phyloP scores from a whole-genome alignment of 2,888 invertebrate genomes.

The Elmis aenea region DNA sequence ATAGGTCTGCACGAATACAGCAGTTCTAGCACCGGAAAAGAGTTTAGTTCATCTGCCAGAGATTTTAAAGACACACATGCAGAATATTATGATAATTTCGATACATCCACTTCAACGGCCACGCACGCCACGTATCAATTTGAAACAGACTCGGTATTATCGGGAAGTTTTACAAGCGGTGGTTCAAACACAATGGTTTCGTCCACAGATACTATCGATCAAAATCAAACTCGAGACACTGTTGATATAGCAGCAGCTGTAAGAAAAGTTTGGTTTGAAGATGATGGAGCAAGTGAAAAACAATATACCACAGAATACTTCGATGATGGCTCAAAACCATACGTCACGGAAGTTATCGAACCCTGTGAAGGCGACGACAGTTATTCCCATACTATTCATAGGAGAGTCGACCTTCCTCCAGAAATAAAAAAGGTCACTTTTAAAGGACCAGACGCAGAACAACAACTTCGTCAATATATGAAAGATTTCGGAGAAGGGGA shows the following conservation, averaged over 20 bases:
- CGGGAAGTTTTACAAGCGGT: conserved; percentile 77
- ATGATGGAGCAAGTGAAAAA: conserved; percentile 34
- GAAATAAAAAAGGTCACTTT: conserved; percentile 52
- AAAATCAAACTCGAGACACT: conserved; percentile 50
- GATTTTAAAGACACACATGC: conserved; percentile 28
- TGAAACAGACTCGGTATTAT: conserved; percentile 80
- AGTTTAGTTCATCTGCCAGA: conserved; percentile 46
- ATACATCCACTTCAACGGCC: conserved; percentile 65
- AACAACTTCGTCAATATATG: conserved; percentile 49
- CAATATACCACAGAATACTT: conserved; percentile 36
- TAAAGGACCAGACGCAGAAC: conserved; percentile 50
- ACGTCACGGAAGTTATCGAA: conserved; percentile 50
- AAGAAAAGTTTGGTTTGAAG: conserved; percentile 49
- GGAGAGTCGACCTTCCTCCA: conserved; percentile 49
- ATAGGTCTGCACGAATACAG: conserved; percentile 45
- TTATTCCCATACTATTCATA: conserved; percentile 48
- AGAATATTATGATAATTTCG: conserved; percentile 10
- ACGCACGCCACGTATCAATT: conserved; percentile 81
- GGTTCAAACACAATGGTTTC: conserved; percentile 84
- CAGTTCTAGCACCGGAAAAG: conserved; percentile 49
- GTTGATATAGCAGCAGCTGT: conserved; percentile 45
- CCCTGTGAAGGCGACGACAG: conserved; percentile 43
- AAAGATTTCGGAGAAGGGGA: conserved; percentile 51
- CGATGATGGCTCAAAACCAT: conserved; percentile 41
- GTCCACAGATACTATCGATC: conserved; percentile 65